Evolutionary conservation across 2,797 vertebrate genomes (phyloP).

Genomic region (Dendrocincla fuliginosa): DNA sequence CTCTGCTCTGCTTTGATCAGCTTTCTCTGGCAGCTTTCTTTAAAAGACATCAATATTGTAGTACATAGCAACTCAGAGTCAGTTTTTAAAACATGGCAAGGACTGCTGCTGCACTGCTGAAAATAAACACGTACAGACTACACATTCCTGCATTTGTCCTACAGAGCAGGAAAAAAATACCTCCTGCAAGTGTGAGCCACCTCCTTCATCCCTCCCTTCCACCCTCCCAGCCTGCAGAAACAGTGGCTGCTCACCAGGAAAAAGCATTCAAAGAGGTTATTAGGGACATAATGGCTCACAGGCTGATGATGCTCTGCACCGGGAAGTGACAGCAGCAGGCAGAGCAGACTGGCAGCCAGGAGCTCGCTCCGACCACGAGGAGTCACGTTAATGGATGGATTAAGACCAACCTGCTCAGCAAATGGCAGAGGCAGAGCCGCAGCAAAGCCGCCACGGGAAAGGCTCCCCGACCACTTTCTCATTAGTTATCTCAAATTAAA

Average conservation of each 20-base stretch:
- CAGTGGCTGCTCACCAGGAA: background rate
- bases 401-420: background rate
- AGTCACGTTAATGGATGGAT: background rate
- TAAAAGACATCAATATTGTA: background rate
- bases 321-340: background rate
- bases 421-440: background rate
- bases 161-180: background rate
- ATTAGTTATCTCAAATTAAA: constrained; percentile 29
- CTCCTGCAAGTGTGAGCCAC: background rate
- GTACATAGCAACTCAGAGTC: background rate
- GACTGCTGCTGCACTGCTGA: background rate
- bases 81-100: background rate
- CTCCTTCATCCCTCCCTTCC: background rate
- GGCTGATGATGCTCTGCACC: background rate
- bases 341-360: background rate
- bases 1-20: background rate
- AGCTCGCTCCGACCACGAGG: background rate
- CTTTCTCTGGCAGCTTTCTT: background rate
- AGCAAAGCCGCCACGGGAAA: background rate
- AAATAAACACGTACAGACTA: background rate
- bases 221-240: background rate
- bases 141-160: background rate
- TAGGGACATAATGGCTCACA: background rate
- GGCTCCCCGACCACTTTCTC: background rate
- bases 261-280: background rate